phyloP scores from a whole-genome alignment of 2,797 vertebrate species.

The Coendou prehensilis region DNA sequence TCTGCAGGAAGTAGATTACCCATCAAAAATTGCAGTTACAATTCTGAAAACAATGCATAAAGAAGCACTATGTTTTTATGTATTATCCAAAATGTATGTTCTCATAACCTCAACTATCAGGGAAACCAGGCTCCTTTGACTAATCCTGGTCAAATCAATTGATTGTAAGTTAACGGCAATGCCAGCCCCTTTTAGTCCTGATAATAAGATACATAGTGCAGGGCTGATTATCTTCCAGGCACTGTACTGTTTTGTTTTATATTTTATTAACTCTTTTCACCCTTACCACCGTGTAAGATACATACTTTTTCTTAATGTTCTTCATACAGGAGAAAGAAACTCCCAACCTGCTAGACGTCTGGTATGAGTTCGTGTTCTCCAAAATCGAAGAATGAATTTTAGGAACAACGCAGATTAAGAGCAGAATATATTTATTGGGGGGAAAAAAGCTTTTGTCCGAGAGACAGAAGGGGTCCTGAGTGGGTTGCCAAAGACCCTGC shows the following conservation, averaged over 20 bases:
- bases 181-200: background rate
- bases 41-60: background rate
- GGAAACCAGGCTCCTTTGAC: background rate
- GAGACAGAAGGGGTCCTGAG: background rate
- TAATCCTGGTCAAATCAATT: background rate
- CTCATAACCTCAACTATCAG: background rate
- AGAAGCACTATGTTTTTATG: background rate
- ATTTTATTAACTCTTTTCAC: background rate
- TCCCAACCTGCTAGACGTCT: background rate
- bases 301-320: background rate
- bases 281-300: background rate
- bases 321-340: background rate
- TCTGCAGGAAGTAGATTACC: background rate
- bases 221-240: background rate
- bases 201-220: background rate
- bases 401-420: background rate
- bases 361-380: background rate
- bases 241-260: background rate
- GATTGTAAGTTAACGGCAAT: background rate
- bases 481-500: background rate
- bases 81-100: background rate
- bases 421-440: background rate
- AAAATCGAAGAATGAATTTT: background rate
- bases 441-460: background rate
- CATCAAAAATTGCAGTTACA: background rate